Evolutionary conservation across 2,113 vertebrate genomes (phyloP), one percentile per base, ranked within the genome.

Genomic region (Nesoenas mayeri): DNA sequence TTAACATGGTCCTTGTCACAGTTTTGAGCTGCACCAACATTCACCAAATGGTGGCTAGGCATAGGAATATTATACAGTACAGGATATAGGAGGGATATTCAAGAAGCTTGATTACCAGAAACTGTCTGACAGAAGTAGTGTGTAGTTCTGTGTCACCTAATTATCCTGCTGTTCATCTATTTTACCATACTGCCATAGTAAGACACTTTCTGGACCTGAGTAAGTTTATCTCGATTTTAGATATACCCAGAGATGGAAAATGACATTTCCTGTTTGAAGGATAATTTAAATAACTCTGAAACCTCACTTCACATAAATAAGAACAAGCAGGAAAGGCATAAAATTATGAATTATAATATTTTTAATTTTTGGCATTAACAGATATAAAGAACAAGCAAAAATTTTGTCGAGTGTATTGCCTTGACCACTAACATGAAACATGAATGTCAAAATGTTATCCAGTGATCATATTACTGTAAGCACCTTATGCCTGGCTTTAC

Each of bases 361-460:
- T 94, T 80, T 38, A 72, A 51, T 42, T 51, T 65, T 64, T 5
- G 2, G 17, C 16, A 6, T 56, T 18, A 75, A 15, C 29, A 85
- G 38, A 38, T 31, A 57, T 13, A 84, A 74, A 86, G 10, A 67
- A 66, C 14, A 74, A 85, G n/a, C 3, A 61, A 69, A 65, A 84
- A 71, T 12, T 58, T 4, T 74, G 29, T 72, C 12, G 60, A 31
- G 4, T 66, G 9, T 69, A 44, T 42, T 90, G 38, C 16, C 42
- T 62, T 84, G 42, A 28, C 16, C 28, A 24, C 56, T 79, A 70
- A 73, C 38, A 50, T 32, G n/a, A 77, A 95, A 69, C 26, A 54
- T 0, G 0, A 54, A 7, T 19, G 25, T 65, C 26, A 7, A 85
- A 83, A 62, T 0, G 3, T 70, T 58, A 47, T 5, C 22, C 26